A percentile compares a stretch with the other conserved stretches of the same genome.
phyloP scores from a whole-genome alignment of 2,888 invertebrate genomes.

The Habroteleia sp. region DNA sequence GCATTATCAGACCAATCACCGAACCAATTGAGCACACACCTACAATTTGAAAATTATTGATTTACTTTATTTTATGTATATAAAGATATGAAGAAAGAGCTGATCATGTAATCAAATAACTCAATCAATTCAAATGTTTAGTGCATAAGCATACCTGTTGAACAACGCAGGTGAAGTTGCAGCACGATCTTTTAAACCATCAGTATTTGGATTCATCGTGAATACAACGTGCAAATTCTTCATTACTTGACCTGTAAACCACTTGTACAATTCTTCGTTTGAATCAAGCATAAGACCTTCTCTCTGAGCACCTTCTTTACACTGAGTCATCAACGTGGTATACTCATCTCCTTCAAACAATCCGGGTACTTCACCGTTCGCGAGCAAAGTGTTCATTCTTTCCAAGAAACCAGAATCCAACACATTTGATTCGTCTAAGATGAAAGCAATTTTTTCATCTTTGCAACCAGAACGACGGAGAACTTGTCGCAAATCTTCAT shows the following conservation, averaged over 20 bases:
- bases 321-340: conserved; percentile 99
- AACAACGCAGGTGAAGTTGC: conserved; percentile 97
- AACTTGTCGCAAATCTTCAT: conserved; percentile 97
- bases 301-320: conserved; percentile 98
- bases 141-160: conserved; percentile 93
- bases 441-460: conserved; percentile 99
- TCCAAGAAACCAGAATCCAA: conserved; percentile 99
- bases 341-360: conserved; percentile 98
- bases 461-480: conserved; percentile 93
- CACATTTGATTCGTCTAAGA: conserved; percentile 99
- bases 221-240: conserved; percentile 99
- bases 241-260: conserved; percentile 99
- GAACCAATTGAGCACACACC: conserved; percentile 99
- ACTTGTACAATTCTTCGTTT: conserved; percentile 99
- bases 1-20: conserved; percentile 99
- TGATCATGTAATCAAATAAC: too few relatives aligned
- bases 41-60: conserved; percentile 85
- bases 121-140: too few relatives aligned
- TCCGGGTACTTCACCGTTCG: conserved; percentile 98
- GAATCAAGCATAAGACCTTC: conserved; percentile 99
- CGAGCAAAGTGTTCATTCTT: conserved; percentile 98
- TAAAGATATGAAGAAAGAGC: too few relatives aligned
- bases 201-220: conserved; percentile 99
- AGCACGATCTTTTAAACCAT: conserved; percentile 98
- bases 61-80: too few relatives aligned